Evolutionary conservation across 30 jellyfish, hydroid and myxozoan genomes (phyloP).

Genomic region (Pseudorhiza aurosa): DNA sequence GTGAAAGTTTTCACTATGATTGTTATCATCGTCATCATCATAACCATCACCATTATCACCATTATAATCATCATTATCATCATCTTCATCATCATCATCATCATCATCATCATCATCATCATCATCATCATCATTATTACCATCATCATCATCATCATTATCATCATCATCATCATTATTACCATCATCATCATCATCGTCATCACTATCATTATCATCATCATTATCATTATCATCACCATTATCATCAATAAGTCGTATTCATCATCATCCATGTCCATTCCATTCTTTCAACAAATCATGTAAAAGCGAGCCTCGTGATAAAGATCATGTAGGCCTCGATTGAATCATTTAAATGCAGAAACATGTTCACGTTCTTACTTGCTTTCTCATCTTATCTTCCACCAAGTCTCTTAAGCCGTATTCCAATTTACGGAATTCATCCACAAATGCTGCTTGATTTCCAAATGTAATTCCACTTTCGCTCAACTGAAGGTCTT

Average conservation of each 20-base stretch:
- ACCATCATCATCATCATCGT: neutral
- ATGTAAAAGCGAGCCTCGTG: too few species aligned
- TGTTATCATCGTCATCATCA: too few species aligned
- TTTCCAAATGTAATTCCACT: constrained; percentile 31
- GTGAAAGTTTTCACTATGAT: too few species aligned
- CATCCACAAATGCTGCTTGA: constrained; percentile 42
- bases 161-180: neutral
- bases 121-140: neutral
- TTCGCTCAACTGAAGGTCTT: constrained; percentile 47
- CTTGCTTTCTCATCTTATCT: constrained; percentile 41
- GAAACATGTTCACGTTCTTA: too few species aligned
- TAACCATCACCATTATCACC: neutral
- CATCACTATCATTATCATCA: neutral
- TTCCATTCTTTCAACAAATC: too few species aligned
- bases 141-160: constrained; percentile 1
- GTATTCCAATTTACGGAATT: constrained; percentile 38
- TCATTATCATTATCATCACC: neutral
- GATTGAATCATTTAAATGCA: too few species aligned
- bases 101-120: neutral
- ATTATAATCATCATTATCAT: neutral
- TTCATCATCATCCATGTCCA: too few species aligned
- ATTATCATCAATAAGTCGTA: too few species aligned
- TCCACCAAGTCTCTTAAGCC: constrained; percentile 46
- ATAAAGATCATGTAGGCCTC: too few species aligned
- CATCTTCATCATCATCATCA: neutral